These are phyloP conservation scores for Corapipo altera DNA, from an alignment of 2,113 vertebrate species.

Conservation along the genomic window DNA sequence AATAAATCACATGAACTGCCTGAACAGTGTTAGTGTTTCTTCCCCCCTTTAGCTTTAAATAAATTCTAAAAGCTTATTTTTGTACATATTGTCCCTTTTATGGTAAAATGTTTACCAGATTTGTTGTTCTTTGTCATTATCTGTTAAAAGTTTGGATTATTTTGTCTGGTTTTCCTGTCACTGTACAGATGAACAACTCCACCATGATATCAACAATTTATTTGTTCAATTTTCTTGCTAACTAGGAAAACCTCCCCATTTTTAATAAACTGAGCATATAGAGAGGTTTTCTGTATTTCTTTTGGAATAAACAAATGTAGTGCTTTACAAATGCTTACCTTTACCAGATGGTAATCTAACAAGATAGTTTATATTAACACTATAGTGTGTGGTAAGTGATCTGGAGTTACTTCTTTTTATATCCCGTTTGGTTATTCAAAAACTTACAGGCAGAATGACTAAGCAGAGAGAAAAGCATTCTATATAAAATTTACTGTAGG, in stretches of 20 bases:
- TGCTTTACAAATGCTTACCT: background rate
- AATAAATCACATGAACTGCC: background rate
- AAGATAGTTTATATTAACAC: background rate
- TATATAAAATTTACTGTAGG: slow-evolving; percentile 26
- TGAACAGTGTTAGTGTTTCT: background rate
- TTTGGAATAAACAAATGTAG: background rate
- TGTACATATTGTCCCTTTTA: background rate
- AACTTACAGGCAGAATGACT: slow-evolving; percentile 24
- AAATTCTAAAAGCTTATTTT: background rate
- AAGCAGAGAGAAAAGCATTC: slow-evolving; percentile 44
- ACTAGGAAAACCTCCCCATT: background rate
- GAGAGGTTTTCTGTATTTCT: background rate
- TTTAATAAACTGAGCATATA: background rate
- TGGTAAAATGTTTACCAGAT: background rate
- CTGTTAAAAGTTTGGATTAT: background rate
- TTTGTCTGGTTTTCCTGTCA: background rate
- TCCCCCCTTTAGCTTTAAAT: background rate
- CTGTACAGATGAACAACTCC: background rate
- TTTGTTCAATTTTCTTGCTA: background rate
- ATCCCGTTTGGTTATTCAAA: slow-evolving; percentile 20
- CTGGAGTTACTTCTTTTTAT: slow-evolving; percentile 27
- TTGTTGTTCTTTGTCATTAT: background rate
- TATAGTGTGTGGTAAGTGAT: slow-evolving; percentile 6
- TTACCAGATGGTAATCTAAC: background rate
- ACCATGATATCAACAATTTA: background rate